Percentiles rank a stretch among this genome's conserved stretches.
These are phyloP conservation scores for Burhinus oedicnemus DNA, from an alignment of 2,113 vertebrate genomes.

Conservation along the genomic window DNA sequence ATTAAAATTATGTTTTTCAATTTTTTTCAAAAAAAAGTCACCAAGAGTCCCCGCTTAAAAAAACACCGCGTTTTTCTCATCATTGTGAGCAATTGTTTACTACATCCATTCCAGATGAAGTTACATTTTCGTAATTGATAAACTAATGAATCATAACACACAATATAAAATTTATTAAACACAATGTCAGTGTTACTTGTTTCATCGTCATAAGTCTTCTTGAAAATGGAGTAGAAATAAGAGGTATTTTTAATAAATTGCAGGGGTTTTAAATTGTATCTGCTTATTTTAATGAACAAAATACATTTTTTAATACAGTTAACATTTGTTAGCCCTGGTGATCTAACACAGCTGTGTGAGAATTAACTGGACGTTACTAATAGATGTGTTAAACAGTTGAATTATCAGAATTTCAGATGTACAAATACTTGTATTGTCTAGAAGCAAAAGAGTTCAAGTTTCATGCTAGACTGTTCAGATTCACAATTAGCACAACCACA, in stretches of 20 bases:
- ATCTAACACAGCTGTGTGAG: background rate
- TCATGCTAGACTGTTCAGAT: background rate
- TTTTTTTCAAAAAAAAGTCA: background rate
- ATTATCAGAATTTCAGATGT: background rate
- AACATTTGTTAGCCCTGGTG: background rate
- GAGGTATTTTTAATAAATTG: background rate
- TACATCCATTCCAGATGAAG: background rate
- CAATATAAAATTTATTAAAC: background rate
- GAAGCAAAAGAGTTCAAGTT: background rate
- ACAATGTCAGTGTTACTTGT: background rate
- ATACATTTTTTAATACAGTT: background rate
- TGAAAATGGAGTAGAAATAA: background rate
- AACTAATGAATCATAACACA: background rate
- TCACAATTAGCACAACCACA: background rate
- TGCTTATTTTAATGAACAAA: background rate
- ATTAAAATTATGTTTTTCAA: background rate
- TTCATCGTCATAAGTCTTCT: background rate
- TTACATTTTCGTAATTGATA: background rate
- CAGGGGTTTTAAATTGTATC: background rate
- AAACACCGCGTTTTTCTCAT: background rate
- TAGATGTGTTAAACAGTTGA: background rate
- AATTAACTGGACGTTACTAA: background rate
- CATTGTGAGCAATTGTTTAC: background rate
- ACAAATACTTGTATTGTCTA: background rate
- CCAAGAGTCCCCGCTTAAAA: background rate